Evolutionary conservation across 1,140 invertebrate species (phyloP), one percentile per base, ranked within the genome.

Genomic region (Hormaphis cornu): DNA sequence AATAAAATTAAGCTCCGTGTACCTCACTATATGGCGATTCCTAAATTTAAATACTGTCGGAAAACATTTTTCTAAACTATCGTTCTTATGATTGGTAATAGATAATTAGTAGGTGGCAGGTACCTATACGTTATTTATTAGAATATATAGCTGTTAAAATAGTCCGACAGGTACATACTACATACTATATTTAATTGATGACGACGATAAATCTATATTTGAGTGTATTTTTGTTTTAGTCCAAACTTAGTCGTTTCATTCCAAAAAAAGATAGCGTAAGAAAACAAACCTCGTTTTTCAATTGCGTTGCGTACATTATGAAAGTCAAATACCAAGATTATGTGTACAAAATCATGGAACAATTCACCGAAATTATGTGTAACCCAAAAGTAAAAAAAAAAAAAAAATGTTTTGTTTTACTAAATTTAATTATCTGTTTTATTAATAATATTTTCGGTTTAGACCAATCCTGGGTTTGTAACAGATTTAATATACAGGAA

Each of bases 271-370:
- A 66, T 46, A 66, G 50, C 2, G 26, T 66, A 7, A 66, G 50
- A 50, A 66, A 66, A 6, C 61, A 66, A 48, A 30, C n/a, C n/a
- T 66, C 61, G 10, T 66, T 66, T 66, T 66, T 24, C 18, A 66
- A 66, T 35, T 66, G 61, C 33, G 44, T 66, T 35, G 61, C 61
- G 0, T 66, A 66, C 35, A 48, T 66, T 48, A 66, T 66, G 61
- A 66, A 66, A 66, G 61, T 66, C 22, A 66, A 66, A n/a, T 66
- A 66, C 3, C 28, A 66, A 66, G 44, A 50, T 5, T 66, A 66
- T 66, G 28, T 66, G 3, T 66, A 66, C 24, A 66, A 66, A 50
- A 46, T 30, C 33, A 66, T 66, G 61, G 18, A 66, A 9, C 28
- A 66, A 48, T 66, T 48, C 35, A 66, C 61, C 2, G 28, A 50